Conservation (phyloP, 2,797 vertebrate species). For the Gymnodraco acuticeps region DNA sequence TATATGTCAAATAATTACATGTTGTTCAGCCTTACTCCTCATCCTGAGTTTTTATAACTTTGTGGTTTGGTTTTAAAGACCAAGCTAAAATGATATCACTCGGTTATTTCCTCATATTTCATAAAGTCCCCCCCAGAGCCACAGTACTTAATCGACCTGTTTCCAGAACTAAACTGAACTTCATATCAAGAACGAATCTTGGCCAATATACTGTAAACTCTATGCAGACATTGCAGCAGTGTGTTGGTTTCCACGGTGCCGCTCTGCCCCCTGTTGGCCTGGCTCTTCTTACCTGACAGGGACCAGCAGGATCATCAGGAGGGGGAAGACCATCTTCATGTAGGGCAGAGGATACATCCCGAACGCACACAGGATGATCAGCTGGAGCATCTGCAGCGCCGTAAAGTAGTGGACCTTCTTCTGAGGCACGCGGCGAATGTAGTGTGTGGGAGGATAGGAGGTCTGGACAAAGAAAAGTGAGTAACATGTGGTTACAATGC, state of each 20-base stretch:
- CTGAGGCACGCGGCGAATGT: constrained; percentile 93
- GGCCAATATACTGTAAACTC: neutral
- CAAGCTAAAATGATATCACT: neutral
- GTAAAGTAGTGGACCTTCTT: constrained; percentile 97
- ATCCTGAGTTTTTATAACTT: neutral
- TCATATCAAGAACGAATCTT: neutral
- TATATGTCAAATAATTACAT: too few relatives aligned
- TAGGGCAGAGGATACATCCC: constrained; percentile 95
- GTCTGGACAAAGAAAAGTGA: constrained; percentile 79
- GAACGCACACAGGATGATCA: constrained; percentile 91
- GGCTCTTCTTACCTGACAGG: constrained; percentile 89
- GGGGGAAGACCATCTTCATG: constrained; percentile 98
- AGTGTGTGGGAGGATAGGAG: constrained; percentile 94
- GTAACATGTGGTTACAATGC: neutral
- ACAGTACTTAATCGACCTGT: neutral
- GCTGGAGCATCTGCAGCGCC: constrained; percentile 91
- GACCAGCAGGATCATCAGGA: constrained; percentile 95
- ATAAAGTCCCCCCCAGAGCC: neutral
- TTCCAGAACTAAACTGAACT: constrained; percentile 17
- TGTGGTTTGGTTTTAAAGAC: neutral
- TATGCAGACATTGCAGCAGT: neutral
- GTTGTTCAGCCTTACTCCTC: too few relatives aligned
- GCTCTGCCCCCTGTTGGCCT: constrained; percentile 45
- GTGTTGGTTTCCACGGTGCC: neutral
- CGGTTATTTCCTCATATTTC: neutral